A percentile compares a stretch with the other conserved stretches of the same genome.
phyloP scores from a whole-genome alignment of 92 coral and sea anemone genomes.

The Hydrozoanthus gracilis region DNA sequence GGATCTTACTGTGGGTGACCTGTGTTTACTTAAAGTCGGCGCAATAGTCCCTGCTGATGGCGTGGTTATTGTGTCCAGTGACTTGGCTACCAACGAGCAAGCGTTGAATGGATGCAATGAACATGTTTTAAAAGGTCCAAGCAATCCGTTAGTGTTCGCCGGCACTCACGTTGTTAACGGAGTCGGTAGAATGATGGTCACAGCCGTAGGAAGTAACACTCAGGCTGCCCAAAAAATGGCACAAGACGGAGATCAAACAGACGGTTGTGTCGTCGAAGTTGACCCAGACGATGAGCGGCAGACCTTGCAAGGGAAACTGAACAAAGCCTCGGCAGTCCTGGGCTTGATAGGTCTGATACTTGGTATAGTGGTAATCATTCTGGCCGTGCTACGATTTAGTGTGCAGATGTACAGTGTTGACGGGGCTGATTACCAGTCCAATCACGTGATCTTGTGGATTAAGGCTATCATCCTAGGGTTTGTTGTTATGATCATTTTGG shows the following conservation, averaged over 20 bases:
- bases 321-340: slow-evolving; percentile 75
- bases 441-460: slow-evolving; percentile 83
- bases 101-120: slow-evolving; percentile 33
- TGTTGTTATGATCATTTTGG: slow-evolving; percentile 81
- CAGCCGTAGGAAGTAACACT: slow-evolving; percentile 74
- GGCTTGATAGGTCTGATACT: slow-evolving; percentile 74
- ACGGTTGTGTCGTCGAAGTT: slow-evolving; percentile 25
- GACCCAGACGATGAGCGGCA: slow-evolving; percentile 59
- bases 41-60: slow-evolving; percentile 87
- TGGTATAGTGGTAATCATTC: slow-evolving; percentile 69
- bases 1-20: slow-evolving; percentile 79
- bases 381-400: slow-evolving; percentile 72
- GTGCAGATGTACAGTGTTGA: slow-evolving; percentile 82
- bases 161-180: slow-evolving; percentile 82
- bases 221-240: slow-evolving; percentile 40
- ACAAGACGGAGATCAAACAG: not conserved
- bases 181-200: slow-evolving; percentile 70
- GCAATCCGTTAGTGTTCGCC: slow-evolving; percentile 79
- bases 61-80: slow-evolving; percentile 71
- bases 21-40: slow-evolving; percentile 73
- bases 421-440: slow-evolving; percentile 56
- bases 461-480: slow-evolving; percentile 82
- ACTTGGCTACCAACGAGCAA: slow-evolving; percentile 69
- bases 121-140: slow-evolving; percentile 54
- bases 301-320: slow-evolving; percentile 84